A percentile compares a stretch with the other conserved stretches of the same genome.
Evolutionary conservation across 2,797 vertebrate genomes (phyloP).

Genomic region (Lagorchestes hirsutus): DNA sequence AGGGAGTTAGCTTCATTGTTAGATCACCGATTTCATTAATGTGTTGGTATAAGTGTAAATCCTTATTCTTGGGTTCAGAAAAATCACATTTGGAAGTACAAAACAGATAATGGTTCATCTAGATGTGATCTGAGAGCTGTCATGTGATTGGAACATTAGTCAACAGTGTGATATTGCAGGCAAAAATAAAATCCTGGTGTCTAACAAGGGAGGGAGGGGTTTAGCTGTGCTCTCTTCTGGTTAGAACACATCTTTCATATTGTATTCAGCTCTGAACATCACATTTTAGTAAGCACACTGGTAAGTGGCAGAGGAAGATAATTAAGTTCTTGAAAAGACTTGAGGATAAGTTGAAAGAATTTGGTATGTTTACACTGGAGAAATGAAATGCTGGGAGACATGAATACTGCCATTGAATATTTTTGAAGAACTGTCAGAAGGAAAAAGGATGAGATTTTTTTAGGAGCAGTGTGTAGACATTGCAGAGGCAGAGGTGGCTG

Average conservation of each 20-base stretch:
- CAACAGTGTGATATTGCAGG: background rate
- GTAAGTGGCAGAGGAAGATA: background rate
- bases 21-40: background rate
- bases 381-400: background rate
- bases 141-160: background rate
- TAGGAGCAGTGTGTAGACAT: background rate
- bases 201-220: background rate
- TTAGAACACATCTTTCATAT: background rate
- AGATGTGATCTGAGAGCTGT: background rate
- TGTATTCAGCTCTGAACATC: background rate
- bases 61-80: background rate
- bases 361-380: background rate
- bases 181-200: background rate
- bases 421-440: background rate
- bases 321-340: background rate
- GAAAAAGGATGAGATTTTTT: background rate
- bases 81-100: background rate
- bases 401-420: background rate
- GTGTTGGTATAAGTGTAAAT: background rate
- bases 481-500: background rate
- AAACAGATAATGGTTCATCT: background rate
- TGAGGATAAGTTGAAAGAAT: background rate
- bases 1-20: background rate
- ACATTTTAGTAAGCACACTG: background rate
- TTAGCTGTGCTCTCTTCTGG: background rate